Evolutionary conservation across 1,140 invertebrate species (phyloP), one percentile per base, ranked within the genome.

Genomic region (Metaphire vulgaris): DNA sequence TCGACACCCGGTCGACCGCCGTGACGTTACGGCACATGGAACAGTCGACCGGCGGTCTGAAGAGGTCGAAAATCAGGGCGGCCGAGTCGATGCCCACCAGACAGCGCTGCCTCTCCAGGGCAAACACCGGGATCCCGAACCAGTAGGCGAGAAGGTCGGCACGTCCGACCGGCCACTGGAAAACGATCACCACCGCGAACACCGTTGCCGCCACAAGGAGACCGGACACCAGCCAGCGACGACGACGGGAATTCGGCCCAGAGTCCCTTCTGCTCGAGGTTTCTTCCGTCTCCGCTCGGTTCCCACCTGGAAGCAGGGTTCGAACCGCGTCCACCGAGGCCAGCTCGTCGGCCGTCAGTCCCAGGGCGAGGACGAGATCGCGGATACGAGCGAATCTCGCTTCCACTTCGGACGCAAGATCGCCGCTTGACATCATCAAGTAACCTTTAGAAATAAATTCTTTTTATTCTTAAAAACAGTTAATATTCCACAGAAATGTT

Each of bases 11-110:
- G 76, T 76, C 16, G 33, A 92, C 88, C 82, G 88, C 82, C 75
- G 87, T 84, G 33, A 93, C 82, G 79, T 89, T 88, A 34, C 81
- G 77, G 82, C 92, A 95, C 82, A 93, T 90, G 16, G 88, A 88
- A 83, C 93, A 95, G 79, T 90, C 89, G 82, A 92, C 91, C 0
- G 91, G 90, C 1, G 91, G 90, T 0, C 92, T 89, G 81, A 92
- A 89, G 12, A 73, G 34, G 41, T 56, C 41, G n/a, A n/a, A n/a
- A 56, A 56, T 6, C 6, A 56, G 41, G 6, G 21, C 21, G 6
- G 41, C 6, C 6, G 41, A 56, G 21, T 56, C 41, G 41, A 56
- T 56, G 6, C 41, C 41, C 41, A 56, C 21, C 41, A 56, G 21
- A 56, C 41, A 56, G 6, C 41, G 41, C 21, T 12, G 6, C 41